A percentile compares a stretch with the other conserved stretches of the same genome.
Evolutionary conservation across 2,888 invertebrate genomes (phyloP).

Genomic region (Rugalucina vietnamica): DNA sequence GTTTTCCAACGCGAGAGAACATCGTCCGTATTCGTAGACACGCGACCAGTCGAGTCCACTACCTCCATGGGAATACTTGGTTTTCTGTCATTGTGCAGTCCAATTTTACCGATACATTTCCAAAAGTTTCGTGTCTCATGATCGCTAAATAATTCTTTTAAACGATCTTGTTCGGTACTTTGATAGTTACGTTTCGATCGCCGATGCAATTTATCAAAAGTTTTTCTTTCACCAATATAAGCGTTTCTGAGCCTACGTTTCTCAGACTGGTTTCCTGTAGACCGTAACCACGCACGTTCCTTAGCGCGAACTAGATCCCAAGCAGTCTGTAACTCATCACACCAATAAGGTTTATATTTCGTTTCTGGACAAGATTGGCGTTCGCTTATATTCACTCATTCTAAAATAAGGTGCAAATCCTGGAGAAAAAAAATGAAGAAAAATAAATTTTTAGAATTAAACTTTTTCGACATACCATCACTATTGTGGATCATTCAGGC

Average conservation of each 20-base stretch:
- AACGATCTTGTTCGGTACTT: not conserved
- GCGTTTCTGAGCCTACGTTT: constrained; percentile 8
- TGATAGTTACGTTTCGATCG: constrained; percentile 28
- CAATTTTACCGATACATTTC: constrained; percentile 36
- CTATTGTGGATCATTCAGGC: no score
- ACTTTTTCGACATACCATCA: no score
- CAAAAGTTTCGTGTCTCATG: constrained; percentile 24
- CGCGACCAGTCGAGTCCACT: not conserved
- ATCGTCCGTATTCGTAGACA: not conserved
- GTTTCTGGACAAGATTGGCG: not conserved
- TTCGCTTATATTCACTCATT: not conserved
- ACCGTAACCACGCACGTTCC: constrained; percentile 21
- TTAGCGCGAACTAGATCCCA: constrained; percentile 14
- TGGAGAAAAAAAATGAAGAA: no score
- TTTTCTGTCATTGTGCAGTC: constrained; percentile 15
- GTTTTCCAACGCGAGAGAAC: constrained; percentile 8
- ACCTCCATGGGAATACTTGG: constrained; percentile 25
- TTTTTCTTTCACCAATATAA: not conserved
- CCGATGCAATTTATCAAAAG: constrained; percentile 26
- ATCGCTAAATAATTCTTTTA: not conserved
- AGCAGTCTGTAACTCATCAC: not conserved
- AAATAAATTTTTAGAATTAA: no score
- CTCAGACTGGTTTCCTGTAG: not conserved
- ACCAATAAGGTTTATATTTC: constrained; percentile 6
- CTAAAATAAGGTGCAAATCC: no score